Percentiles rank a stretch among this genome's conserved stretches.
These are phyloP conservation scores for Micrasema minimum DNA, from an alignment of 1,140 invertebrate species.

Conservation along the genomic window DNA sequence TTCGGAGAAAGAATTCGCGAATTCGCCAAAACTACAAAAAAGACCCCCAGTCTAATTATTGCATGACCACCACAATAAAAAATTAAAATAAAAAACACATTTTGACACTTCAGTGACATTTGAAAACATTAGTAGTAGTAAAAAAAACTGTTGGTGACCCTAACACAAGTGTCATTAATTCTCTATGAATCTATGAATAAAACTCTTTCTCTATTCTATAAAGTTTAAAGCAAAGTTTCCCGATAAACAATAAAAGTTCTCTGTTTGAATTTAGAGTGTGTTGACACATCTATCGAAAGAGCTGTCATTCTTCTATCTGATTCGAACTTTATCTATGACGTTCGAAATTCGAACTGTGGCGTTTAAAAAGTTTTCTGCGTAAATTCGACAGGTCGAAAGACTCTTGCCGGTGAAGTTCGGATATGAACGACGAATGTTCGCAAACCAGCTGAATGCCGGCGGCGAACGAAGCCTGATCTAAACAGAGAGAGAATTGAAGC, in stretches of 20 bases:
- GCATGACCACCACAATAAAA: conserved; percentile 25
- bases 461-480: conserved; percentile 37
- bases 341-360: conserved; percentile 22
- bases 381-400: conserved; percentile 25
- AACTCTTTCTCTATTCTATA: neutral
- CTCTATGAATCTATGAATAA: neutral
- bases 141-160: conserved; percentile 7
- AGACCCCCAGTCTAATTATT: conserved; percentile 16
- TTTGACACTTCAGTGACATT: conserved; percentile 15
- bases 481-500: conserved; percentile 21
- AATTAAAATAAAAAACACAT: too few species aligned
- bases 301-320: neutral
- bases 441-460: conserved; percentile 39
- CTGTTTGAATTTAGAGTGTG: conserved; percentile 21
- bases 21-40: conserved; percentile 55
- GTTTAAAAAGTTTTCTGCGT: conserved; percentile 30
- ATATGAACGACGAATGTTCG: conserved; percentile 37
- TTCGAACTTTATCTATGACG: conserved; percentile 17
- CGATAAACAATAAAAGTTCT: conserved; percentile 22
- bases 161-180: neutral
- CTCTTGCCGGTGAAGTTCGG: conserved; percentile 17
- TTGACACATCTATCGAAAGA: neutral
- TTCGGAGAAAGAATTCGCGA: conserved; percentile 36
- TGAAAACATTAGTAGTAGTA: neutral
- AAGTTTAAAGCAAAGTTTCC: conserved; percentile 23